A percentile compares a stretch with the other conserved stretches of the same genome.
phyloP scores from a whole-genome alignment of 92 coral and sea anemone genomes.

The Isaurus tuberculatus region DNA sequence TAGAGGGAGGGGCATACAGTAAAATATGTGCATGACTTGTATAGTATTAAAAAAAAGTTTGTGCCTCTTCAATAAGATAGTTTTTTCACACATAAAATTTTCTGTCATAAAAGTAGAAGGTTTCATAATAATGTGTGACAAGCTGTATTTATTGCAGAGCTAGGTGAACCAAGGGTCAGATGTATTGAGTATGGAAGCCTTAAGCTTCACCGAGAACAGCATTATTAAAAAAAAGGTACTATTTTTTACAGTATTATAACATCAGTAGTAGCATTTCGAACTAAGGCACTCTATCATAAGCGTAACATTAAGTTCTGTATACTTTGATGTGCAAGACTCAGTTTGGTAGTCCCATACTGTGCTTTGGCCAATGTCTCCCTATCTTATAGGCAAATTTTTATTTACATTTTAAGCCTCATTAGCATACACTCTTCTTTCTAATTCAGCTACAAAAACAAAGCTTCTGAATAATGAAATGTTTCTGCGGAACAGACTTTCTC shows the following conservation, averaged over 20 bases:
- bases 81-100: not conserved
- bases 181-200: conserved; percentile 57
- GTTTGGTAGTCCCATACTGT: conserved; percentile 21
- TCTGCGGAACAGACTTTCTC: not conserved
- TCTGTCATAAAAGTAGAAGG: not conserved
- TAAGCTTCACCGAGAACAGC: conserved; percentile 59
- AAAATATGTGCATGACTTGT: too few species aligned
- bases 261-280: conserved; percentile 25
- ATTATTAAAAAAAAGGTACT: conserved; percentile 51
- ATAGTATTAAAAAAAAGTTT: not conserved
- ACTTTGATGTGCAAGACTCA: conserved; percentile 31
- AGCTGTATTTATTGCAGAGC: conserved; percentile 46
- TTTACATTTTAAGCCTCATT: not conserved
- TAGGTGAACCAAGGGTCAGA: conserved; percentile 60
- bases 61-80: not conserved
- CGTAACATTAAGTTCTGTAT: conserved; percentile 37
- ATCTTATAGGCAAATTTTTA: not conserved
- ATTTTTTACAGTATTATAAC: conserved; percentile 25
- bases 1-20: too few species aligned
- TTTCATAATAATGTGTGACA: conserved; percentile 33
- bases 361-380: conserved; percentile 23
- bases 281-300: conserved; percentile 27
- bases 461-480: too few species aligned
- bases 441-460: too few species aligned
- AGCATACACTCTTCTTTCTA: too few species aligned